A percentile compares a stretch with the other conserved stretches of the same genome.
phyloP scores from a whole-genome alignment of 35 echinoderm and acorn worm species.

The Diadema setosum region DNA sequence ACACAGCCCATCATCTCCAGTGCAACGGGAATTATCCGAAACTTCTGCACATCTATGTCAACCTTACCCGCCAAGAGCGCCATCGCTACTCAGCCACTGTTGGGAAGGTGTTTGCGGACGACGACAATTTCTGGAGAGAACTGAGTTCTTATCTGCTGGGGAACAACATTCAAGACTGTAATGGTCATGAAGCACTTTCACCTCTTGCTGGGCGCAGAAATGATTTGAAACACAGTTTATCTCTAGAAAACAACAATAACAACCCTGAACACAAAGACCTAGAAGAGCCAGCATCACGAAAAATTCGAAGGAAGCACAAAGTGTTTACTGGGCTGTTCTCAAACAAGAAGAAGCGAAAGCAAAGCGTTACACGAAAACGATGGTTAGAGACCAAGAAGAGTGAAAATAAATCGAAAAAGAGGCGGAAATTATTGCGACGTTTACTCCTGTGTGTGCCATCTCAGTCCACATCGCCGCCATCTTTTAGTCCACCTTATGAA shows the following conservation, averaged over 20 bases:
- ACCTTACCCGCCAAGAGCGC: background rate
- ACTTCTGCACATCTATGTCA: background rate
- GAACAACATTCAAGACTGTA: background rate
- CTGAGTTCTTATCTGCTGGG: background rate
- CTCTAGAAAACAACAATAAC: background rate
- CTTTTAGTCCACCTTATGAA: background rate
- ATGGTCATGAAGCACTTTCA: too few species aligned
- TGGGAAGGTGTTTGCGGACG: background rate
- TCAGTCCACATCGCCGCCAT: background rate
- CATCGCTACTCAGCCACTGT: background rate
- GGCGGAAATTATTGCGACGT: background rate
- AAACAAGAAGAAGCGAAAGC: background rate
- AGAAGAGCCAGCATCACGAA: background rate
- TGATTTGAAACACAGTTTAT: background rate
- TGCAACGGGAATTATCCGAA: background rate
- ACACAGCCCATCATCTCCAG: background rate
- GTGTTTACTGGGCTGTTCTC: background rate
- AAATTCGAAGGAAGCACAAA: background rate
- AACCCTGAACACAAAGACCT: too few species aligned
- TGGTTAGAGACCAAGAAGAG: background rate
- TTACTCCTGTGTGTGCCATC: background rate
- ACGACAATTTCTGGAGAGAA: background rate
- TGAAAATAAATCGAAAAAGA: background rate
- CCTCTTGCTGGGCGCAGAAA: background rate
- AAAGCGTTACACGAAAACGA: background rate